Percentiles rank a stretch among this genome's conserved stretches.
Conservation (phyloP, 2,113 vertebrate species). For the Neodon shergylaensis region DNA sequence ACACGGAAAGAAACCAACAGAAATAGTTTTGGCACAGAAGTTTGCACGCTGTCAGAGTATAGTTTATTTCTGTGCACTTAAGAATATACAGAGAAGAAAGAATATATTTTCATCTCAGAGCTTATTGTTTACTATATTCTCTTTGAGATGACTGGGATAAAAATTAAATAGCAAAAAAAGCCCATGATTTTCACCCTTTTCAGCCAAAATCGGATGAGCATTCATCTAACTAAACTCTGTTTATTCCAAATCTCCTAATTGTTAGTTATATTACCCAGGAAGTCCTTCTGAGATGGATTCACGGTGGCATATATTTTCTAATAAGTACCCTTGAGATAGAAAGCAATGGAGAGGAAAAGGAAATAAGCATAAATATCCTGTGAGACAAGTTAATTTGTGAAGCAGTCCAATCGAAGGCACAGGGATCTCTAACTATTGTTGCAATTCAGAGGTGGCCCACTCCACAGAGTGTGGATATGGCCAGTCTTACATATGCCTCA, state of each 20-base stretch:
- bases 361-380: not conserved
- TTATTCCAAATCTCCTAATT: not conserved
- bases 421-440: not conserved
- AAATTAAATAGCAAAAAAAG: constrained; percentile 25
- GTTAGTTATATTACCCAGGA: not conserved
- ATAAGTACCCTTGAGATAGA: constrained; percentile 26
- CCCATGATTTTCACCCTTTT: constrained; percentile 38
- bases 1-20: constrained; percentile 63
- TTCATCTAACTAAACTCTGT: not conserved
- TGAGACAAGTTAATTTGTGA: not conserved
- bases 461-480: not conserved
- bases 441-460: not conserved
- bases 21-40: constrained; percentile 63
- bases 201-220: constrained; percentile 25
- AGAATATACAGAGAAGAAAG: not conserved
- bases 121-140: constrained; percentile 25
- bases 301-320: constrained; percentile 10
- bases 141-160: constrained; percentile 11
- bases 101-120: constrained; percentile 43
- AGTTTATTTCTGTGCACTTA: constrained; percentile 55
- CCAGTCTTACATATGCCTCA: not conserved
- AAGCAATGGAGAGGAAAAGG: not conserved
- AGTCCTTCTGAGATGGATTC: not conserved
- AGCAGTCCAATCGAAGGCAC: not conserved
- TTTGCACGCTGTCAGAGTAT: constrained; percentile 45